Conservation (phyloP, 2,113 vertebrate species). For the Neogobius melanostomus region DNA sequence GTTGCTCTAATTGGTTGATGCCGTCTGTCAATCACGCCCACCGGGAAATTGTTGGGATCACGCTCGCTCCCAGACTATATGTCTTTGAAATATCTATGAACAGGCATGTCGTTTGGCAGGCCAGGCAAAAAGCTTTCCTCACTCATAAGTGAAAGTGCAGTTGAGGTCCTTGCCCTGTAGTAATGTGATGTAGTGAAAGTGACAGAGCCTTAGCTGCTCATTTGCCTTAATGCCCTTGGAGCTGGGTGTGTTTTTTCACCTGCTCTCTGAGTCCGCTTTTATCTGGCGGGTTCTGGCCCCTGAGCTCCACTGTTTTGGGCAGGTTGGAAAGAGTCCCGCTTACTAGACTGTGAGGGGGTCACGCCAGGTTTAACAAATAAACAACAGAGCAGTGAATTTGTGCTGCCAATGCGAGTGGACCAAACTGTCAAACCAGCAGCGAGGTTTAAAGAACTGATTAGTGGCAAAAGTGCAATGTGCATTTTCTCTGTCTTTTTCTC, state of each 20-base stretch:
- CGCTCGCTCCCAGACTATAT: too few species aligned
- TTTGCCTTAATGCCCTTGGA: neutral
- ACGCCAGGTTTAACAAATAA: neutral
- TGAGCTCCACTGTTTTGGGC: neutral
- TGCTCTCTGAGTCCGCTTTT: neutral
- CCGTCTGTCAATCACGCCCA: too few species aligned
- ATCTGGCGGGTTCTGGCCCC: neutral
- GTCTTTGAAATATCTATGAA: too few species aligned
- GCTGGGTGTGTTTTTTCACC: slow-evolving; percentile 1
- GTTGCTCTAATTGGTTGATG: too few species aligned
- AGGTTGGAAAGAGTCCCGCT: neutral
- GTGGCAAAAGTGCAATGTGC: neutral
- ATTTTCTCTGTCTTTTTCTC: neutral
- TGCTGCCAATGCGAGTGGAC: neutral
- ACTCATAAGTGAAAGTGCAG: neutral
- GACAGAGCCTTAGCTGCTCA: slow-evolving; percentile 3
- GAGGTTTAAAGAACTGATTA: neutral
- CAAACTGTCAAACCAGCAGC: neutral
- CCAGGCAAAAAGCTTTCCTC: neutral
- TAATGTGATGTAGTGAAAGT: slow-evolving; percentile 8
- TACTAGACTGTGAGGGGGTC: neutral
- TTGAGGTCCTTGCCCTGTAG: neutral
- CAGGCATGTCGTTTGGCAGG: too few species aligned
- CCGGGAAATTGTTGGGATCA: too few species aligned
- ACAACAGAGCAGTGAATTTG: neutral